Percentiles rank a stretch among this genome's conserved stretches.
Evolutionary conservation across 2,113 vertebrate genomes (phyloP).

Genomic region (Electrona antarctica): DNA sequence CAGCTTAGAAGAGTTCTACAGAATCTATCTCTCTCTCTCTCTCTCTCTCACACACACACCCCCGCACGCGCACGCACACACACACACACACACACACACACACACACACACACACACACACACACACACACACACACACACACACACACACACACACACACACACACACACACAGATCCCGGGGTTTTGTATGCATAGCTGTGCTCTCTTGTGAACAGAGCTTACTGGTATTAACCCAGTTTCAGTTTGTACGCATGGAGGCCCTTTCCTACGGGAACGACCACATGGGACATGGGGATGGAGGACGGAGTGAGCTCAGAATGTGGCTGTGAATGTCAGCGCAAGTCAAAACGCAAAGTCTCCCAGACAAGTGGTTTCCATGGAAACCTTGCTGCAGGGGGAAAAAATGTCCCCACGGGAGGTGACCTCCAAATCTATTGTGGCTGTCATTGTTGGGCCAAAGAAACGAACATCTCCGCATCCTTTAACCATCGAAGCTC

Average conservation of each 20-base stretch:
- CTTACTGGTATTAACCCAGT: slow-evolving; percentile 81
- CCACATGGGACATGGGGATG: slow-evolving; percentile 50
- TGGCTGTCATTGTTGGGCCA: slow-evolving; percentile 21
- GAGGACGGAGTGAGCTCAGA: slow-evolving; percentile 46
- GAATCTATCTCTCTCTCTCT: slow-evolving; percentile 48
- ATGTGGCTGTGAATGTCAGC: slow-evolving; percentile 57
- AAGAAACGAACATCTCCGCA: slow-evolving; percentile 15
- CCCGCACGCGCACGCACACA: background rate
- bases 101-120: slow-evolving; percentile 29
- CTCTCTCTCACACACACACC: slow-evolving; percentile 27
- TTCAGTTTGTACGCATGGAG: slow-evolving; percentile 65
- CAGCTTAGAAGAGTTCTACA: slow-evolving; percentile 72
- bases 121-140: slow-evolving; percentile 2
- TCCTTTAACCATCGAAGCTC: background rate
- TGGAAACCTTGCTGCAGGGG: slow-evolving; percentile 53
- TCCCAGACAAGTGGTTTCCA: slow-evolving; percentile 58
- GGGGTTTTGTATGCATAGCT: slow-evolving; percentile 75
- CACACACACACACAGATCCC: slow-evolving; percentile 49
- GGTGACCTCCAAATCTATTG: slow-evolving; percentile 39
- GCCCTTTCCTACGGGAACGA: slow-evolving; percentile 64
- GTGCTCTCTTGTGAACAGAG: slow-evolving; percentile 73
- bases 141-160: background rate
- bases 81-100: background rate
- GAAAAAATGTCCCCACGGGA: slow-evolving; percentile 51
- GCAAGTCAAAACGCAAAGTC: slow-evolving; percentile 45